These are phyloP conservation scores for Pithys albifrons DNA, from an alignment of 2,113 vertebrate species.

Conservation along the genomic window DNA sequence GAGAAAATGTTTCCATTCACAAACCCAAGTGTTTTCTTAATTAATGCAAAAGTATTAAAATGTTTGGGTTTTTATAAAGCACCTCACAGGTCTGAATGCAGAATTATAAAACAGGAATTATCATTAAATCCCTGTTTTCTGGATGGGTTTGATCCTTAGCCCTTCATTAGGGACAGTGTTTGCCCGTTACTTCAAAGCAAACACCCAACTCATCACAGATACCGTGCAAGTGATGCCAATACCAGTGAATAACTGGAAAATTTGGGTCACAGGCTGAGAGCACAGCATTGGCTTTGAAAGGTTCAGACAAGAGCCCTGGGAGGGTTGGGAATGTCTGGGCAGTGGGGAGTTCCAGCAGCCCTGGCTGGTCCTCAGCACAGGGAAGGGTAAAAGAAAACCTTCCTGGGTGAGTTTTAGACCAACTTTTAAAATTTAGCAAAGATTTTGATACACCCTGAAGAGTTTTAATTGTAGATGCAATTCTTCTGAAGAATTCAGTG, in stretches of 20 bases:
- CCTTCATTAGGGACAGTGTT: neutral
- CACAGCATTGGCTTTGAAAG: fast-evolving
- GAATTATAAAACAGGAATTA: neutral
- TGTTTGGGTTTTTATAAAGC: fast-evolving
- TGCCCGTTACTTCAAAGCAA: neutral
- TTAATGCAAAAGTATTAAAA: neutral
- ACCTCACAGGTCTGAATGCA: neutral
- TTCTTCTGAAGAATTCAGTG: neutral
- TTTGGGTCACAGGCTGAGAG: neutral
- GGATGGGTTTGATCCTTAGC: neutral
- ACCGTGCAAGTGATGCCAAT: neutral
- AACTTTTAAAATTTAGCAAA: neutral
- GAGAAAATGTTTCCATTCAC: neutral
- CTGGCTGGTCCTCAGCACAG: fast-evolving
- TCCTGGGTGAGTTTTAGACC: neutral
- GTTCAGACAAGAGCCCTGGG: neutral
- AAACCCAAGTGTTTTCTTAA: neutral
- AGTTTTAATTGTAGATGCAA: neutral
- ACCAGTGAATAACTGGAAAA: neutral
- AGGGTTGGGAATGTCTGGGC: neutral
- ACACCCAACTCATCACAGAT: neutral
- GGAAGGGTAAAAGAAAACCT: neutral
- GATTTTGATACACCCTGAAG: fast-evolving
- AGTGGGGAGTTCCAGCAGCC: neutral
- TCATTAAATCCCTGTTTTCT: neutral